Evolutionary conservation across 2,888 invertebrate genomes (phyloP), one percentile per base, ranked within the genome.

Genomic region (Stramonita haemastoma): DNA sequence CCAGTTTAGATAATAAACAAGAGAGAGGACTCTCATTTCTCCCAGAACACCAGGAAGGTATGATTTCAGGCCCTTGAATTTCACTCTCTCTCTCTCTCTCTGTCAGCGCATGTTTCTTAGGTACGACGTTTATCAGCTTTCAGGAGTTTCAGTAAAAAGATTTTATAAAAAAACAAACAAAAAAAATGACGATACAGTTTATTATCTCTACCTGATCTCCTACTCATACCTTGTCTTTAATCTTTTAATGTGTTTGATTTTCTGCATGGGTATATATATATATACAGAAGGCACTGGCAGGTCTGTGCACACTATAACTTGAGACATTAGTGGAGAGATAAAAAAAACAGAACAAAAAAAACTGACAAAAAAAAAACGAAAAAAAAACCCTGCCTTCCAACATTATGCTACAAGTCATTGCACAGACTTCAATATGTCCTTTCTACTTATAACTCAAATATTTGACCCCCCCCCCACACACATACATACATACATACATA

Each of bases 401-500:
- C 46, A 46, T 46, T 46, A 46, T 46, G 46, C 46, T 36, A 36
- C 83, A 77, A 13, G 77, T 29, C 19, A 13, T 4, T 29, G 77
- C n/a, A 77, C 46, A 8, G 46, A 46, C 46, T 46, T 46, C 4
- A 46, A 2, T 46, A 46, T 46, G 46, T 5, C 46, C 46, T 46
- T 29, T 22, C 77, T 77, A 77, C 29, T n/a, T 26, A 13, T 26
- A 26, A 22, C 13, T 11, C 84, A 77, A n/a, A 34, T 32, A 83
- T 19, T 29, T 22, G 2, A 22, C 84, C 83, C 17, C 46, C 13
- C 46, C 8, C 29, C 17, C 34, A 57, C 29, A 57, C 5, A 86
- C 60, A 66, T 15, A 70, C 66, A 86, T 66, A 86, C 34, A 86
- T 66, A 60, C 70, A 86, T 66, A 86, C 86, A 86, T 66, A 60